Percentiles rank a stretch among this genome's conserved stretches.
Evolutionary conservation across 2,888 invertebrate genomes (phyloP).

Genomic region (Pandemis heparana): DNA sequence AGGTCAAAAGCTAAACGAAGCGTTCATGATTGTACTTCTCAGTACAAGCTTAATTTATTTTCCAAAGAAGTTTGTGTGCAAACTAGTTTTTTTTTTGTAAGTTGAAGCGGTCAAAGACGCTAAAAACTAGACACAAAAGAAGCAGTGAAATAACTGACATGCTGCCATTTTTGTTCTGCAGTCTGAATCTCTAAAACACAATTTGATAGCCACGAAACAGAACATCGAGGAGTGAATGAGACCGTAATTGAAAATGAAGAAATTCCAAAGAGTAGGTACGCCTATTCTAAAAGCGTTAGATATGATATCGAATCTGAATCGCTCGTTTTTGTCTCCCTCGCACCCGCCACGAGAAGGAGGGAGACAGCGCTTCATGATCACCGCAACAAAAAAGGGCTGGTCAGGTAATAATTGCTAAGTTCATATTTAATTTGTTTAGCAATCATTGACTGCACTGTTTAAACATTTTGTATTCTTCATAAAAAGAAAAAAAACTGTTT

Average conservation of each 20-base stretch:
- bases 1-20: background rate
- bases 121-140: conserved; percentile 11
- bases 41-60: background rate
- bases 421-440: conserved; percentile 44
- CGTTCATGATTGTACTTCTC: background rate
- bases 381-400: conserved; percentile 54
- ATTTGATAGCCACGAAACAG: conserved; percentile 5
- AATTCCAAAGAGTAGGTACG: conserved; percentile 42
- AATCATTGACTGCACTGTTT: background rate
- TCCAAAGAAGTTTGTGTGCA: background rate
- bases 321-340: conserved; percentile 51
- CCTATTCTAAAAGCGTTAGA: conserved; percentile 42
- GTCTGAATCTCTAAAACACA: conserved; percentile 6
- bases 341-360: conserved; percentile 43
- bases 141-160: background rate
- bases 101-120: background rate
- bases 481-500: background rate
- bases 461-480: background rate
- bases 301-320: conserved; percentile 51
- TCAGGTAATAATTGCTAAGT: conserved; percentile 62
- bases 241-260: conserved; percentile 44
- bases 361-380: conserved; percentile 47
- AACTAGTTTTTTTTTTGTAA: background rate
- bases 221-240: conserved; percentile 28
- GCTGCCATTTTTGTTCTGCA: background rate